Base-by-base conservation (phyloP, 2,888 invertebrate genomes). In the Orchestes rusci region DNA sequence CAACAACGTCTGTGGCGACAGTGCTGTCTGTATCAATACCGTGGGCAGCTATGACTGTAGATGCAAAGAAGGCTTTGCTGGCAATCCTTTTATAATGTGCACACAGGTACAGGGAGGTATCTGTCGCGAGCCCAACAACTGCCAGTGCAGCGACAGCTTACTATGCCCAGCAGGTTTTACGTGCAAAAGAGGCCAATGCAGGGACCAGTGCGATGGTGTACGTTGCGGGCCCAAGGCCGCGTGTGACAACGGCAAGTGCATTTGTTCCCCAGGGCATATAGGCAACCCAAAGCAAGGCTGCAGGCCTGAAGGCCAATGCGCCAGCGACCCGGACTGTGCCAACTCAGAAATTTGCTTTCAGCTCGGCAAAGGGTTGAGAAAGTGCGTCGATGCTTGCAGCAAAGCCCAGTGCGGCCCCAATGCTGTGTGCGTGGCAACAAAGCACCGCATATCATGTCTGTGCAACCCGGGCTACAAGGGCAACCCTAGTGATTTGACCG, bases 351-450 rank as follows among this genome's bases (percentile, higher is more conserved):
- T 92, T 59, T 93, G 92, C 65, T 88, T 91, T 70, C 88, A 89
- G 70, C 68, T 86, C 18, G 81, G 83, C 35, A 84, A 81, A 70
- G 84, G 82, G 18, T 65, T 79, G 3, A 74, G 91, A 41, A 86
- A 86, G 67, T 92, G 91, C 66, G 80, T 89, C 2, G 89, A 91
- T 62, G 86, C 85, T 0, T 93, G 92, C 60, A 82, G 82, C 52
- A 88, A 88, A 69, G 73, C 87, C 20, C 89, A 90, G 59, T 92
- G 92, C 63, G 92, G 92, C 8, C 90, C 91, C 0, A 92, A 92
- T 65, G 90, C 92, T 2, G 67, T 90, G 1, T 92, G 92, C 63
- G 78, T 90, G 4, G 81, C 85, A 12, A 81, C 87, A 58, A 83
- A 84, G 60, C 92, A 92, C 65, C 77, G 84, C 50, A 87, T 91